These are phyloP conservation scores for Heterodera schachtii DNA, from an alignment of 1,140 invertebrate genomes.

Conservation along the genomic window DNA sequence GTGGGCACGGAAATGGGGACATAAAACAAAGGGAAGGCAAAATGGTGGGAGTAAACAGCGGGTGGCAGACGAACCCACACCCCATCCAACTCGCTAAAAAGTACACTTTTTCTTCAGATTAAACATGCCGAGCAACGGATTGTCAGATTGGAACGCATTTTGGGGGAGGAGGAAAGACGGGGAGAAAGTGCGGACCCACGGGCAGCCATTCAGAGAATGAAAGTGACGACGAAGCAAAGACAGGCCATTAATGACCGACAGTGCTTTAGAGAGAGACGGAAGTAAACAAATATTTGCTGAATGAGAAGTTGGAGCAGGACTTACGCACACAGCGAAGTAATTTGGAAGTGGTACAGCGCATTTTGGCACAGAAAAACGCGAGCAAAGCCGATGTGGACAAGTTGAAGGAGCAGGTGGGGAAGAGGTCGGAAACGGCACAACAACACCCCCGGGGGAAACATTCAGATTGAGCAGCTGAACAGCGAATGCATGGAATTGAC, in stretches of 20 bases:
- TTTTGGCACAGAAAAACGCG: conserved; percentile 42
- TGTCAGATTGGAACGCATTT: conserved; percentile 28
- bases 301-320: conserved; percentile 50
- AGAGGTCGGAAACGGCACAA: neutral
- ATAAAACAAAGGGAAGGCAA: too few species aligned
- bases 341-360: conserved; percentile 49
- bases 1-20: conserved; percentile 3
- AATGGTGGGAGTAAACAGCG: too few species aligned
- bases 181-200: conserved; percentile 39
- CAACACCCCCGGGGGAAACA: neutral
- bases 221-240: conserved; percentile 30
- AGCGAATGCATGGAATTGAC: conserved; percentile 50
- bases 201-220: conserved; percentile 44
- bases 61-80: too few species aligned
- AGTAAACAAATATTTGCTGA: conserved; percentile 40
- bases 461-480: conserved; percentile 50
- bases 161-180: conserved; percentile 45
- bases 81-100: too few species aligned
- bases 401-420: conserved; percentile 39
- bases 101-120: conserved; percentile 41
- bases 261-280: conserved; percentile 47
- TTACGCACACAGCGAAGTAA: conserved; percentile 37
- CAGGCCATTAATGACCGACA: neutral
- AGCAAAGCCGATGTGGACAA: conserved; percentile 40
- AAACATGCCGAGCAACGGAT: conserved; percentile 44